Percentiles rank a stretch among this genome's conserved stretches.
phyloP scores from a whole-genome alignment of 2,797 vertebrate species.

The Glyptemys insculpta region DNA sequence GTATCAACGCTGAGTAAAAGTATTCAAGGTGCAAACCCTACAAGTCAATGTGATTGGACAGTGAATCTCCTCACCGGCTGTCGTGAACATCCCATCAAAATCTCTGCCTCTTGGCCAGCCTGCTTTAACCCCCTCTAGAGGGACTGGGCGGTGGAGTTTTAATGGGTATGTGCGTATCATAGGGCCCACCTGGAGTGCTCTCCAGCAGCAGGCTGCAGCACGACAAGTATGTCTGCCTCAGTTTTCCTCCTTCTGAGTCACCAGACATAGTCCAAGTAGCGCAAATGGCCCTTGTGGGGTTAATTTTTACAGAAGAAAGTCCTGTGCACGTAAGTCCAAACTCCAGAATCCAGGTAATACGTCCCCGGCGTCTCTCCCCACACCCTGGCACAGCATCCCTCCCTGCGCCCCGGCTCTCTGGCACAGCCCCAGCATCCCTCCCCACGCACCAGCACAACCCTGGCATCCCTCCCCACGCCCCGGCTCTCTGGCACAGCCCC shows the following conservation, averaged over 20 bases:
- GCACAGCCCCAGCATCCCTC: too few relatives aligned
- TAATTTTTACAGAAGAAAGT: background rate
- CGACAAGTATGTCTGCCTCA: background rate
- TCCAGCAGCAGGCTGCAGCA: background rate
- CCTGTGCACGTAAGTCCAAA: background rate
- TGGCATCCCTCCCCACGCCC: too few relatives aligned
- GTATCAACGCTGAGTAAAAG: background rate
- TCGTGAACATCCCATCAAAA: background rate
- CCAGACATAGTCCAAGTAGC: background rate
- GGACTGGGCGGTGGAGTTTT: background rate
- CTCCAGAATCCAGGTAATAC: background rate
- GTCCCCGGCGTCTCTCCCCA: accelerated
- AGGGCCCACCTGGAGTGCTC: background rate
- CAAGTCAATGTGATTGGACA: too few relatives aligned
- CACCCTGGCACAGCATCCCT: too few relatives aligned
- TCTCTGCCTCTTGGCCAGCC: background rate
- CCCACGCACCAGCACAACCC: too few relatives aligned
- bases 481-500: too few relatives aligned
- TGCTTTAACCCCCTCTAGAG: background rate
- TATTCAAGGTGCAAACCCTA: background rate
- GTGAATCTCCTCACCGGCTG: too few relatives aligned
- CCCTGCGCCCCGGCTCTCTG: too few relatives aligned
- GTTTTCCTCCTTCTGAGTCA: background rate
- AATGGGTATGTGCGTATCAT: background rate
- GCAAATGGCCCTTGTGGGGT: background rate